phyloP scores from a whole-genome alignment of 2,797 vertebrate genomes.

The Takifugu ocellatus region DNA sequence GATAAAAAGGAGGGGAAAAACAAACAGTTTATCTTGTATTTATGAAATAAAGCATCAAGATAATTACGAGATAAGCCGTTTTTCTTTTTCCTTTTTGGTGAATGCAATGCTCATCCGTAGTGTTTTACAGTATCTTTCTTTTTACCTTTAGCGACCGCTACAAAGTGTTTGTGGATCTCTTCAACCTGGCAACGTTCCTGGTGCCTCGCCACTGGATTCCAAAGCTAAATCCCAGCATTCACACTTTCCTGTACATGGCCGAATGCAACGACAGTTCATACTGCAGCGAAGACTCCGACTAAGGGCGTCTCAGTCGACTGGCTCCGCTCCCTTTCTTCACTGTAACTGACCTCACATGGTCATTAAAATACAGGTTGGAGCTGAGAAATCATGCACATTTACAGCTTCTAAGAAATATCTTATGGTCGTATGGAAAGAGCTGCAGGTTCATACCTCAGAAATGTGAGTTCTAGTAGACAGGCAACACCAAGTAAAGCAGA shows the following conservation, averaged over 20 bases:
- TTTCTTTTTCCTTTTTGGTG: too few species aligned
- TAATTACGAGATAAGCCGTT: too few species aligned
- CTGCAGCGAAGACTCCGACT: constrained; percentile 96
- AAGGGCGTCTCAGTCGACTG: constrained; percentile 19
- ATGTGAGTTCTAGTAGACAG: neutral
- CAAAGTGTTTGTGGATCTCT: constrained; percentile 98
- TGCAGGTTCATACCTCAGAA: constrained; percentile 1
- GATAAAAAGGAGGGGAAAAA: too few species aligned
- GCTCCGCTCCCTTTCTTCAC: constrained; percentile 2
- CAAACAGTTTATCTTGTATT: too few species aligned
- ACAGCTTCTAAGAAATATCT: neutral
- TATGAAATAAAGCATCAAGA: too few species aligned
- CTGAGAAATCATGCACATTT: neutral
- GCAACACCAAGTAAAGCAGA: constrained; percentile 41
- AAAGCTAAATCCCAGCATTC: constrained; percentile 86
- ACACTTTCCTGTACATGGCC: constrained; percentile 90
- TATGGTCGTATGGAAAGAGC: neutral
- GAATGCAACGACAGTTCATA: constrained; percentile 95
- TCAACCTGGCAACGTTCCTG: constrained; percentile 94
- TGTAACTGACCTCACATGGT: neutral
- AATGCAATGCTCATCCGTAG: too few species aligned
- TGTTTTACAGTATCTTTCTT: neutral
- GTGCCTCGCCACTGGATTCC: constrained; percentile 92
- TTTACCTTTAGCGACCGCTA: constrained; percentile 87
- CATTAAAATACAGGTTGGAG: neutral